Percentiles rank a stretch among this genome's conserved stretches.
Evolutionary conservation across 2,888 invertebrate genomes (phyloP).

Genomic region (Podotricha telesiphe): DNA sequence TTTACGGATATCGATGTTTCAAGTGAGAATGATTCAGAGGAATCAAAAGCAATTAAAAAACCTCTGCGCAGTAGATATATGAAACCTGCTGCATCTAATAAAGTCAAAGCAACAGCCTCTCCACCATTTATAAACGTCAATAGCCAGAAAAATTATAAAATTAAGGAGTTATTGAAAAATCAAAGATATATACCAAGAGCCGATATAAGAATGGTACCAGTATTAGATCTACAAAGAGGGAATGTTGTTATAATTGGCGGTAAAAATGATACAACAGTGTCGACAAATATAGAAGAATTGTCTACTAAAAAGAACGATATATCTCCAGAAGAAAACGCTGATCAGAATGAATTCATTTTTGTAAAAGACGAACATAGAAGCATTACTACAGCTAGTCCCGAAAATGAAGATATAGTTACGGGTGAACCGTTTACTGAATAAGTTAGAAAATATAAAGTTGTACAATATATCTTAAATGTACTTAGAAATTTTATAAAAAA

Average conservation of each 20-base stretch:
- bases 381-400: background rate
- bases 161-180: constrained; percentile 4
- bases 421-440: background rate
- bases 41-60: background rate
- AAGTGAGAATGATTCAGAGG: constrained; percentile 12
- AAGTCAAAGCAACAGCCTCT: background rate
- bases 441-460: background rate
- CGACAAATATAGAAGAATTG: background rate
- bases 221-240: constrained; percentile 6
- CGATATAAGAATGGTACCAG: constrained; percentile 15
- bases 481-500: background rate
- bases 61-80: background rate
- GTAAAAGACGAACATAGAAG: background rate
- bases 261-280: background rate
- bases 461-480: background rate
- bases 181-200: background rate
- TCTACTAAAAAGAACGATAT: background rate
- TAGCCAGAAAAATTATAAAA: constrained; percentile 6
- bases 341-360: constrained; percentile 21
- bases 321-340: constrained; percentile 13
- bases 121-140: background rate
- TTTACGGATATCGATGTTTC: background rate
- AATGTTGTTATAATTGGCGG: background rate
- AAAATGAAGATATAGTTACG: constrained; percentile 6
- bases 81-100: constrained; percentile 15